Conservation (phyloP, 2,797 vertebrate genomes). For the Syncerus caffer region DNA sequence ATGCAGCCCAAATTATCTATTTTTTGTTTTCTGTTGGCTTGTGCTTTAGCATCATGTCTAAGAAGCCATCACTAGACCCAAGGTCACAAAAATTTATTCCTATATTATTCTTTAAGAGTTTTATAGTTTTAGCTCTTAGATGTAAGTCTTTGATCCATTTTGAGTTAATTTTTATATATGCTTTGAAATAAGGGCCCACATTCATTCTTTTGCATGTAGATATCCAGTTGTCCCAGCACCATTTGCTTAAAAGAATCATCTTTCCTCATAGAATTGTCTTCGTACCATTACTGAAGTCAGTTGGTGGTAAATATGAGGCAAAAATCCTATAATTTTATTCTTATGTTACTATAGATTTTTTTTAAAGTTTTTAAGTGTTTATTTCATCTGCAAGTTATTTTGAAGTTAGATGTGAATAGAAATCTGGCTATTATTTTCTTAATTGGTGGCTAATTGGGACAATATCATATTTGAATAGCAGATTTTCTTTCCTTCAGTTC, state of each 20-base stretch:
- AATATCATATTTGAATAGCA: background rate
- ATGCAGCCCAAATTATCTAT: background rate
- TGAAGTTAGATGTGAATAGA: background rate
- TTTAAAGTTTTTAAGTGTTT: background rate
- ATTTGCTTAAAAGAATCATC: background rate
- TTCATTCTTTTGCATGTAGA: background rate
- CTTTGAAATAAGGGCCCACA: background rate
- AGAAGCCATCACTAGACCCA: background rate
- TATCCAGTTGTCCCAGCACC: background rate
- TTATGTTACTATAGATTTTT: background rate
- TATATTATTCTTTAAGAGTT: background rate
- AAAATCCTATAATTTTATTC: background rate
- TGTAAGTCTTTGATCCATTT: background rate
- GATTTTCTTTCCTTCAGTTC: background rate
- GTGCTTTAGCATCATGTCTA: background rate
- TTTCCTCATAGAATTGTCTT: background rate
- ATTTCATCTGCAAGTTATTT: background rate
- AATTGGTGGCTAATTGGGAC: background rate
- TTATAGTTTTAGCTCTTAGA: background rate
- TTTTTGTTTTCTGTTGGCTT: background rate
- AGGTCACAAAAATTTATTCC: background rate
- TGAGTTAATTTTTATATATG: background rate
- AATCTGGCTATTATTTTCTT: background rate
- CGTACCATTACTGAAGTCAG: background rate
- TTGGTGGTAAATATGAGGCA: background rate